Evolutionary conservation across 2,888 invertebrate species (phyloP).

Genomic region (Theretra japonica): DNA sequence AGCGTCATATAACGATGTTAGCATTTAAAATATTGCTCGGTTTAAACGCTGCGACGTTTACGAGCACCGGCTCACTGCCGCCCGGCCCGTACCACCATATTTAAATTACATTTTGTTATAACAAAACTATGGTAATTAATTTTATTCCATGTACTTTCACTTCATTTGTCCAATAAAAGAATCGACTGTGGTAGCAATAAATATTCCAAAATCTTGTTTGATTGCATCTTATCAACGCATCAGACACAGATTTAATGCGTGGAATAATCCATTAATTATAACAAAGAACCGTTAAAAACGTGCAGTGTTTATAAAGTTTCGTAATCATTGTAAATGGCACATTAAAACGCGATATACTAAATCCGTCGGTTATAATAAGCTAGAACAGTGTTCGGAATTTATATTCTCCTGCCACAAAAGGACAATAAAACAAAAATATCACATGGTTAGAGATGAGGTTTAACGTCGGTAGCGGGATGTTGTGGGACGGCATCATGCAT

Average conservation of each 20-base stretch:
- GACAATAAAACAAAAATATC: slow-evolving; percentile 17
- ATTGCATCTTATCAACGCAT: slow-evolving; percentile 16
- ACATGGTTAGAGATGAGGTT: slow-evolving; percentile 19
- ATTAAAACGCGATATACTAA: slow-evolving; percentile 10
- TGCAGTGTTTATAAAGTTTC: too few relatives aligned
- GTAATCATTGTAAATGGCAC: neutral
- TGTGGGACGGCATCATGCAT: slow-evolving; percentile 56
- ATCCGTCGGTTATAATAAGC: slow-evolving; percentile 8
- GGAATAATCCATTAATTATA: neutral
- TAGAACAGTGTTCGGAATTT: slow-evolving; percentile 8
- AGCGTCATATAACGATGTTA: slow-evolving; percentile 28
- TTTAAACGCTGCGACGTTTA: slow-evolving; percentile 27
- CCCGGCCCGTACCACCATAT: slow-evolving; percentile 7
- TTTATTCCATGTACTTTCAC: slow-evolving; percentile 11
- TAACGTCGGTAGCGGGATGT: slow-evolving; percentile 37
- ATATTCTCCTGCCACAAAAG: slow-evolving; percentile 9
- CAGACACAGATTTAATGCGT: neutral
- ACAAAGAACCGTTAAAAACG: neutral
- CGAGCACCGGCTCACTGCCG: slow-evolving; percentile 1
- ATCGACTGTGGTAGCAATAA: slow-evolving; percentile 10
- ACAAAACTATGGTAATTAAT: slow-evolving; percentile 23
- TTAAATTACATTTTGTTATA: slow-evolving; percentile 26
- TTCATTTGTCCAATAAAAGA: slow-evolving; percentile 12
- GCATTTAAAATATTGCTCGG: slow-evolving; percentile 23
- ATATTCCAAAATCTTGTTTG: slow-evolving; percentile 11